A percentile compares a stretch with the other conserved stretches of the same genome.
These are phyloP conservation scores for Leptopterna dolabrata DNA, from an alignment of 2,888 invertebrate species.

Conservation along the genomic window DNA sequence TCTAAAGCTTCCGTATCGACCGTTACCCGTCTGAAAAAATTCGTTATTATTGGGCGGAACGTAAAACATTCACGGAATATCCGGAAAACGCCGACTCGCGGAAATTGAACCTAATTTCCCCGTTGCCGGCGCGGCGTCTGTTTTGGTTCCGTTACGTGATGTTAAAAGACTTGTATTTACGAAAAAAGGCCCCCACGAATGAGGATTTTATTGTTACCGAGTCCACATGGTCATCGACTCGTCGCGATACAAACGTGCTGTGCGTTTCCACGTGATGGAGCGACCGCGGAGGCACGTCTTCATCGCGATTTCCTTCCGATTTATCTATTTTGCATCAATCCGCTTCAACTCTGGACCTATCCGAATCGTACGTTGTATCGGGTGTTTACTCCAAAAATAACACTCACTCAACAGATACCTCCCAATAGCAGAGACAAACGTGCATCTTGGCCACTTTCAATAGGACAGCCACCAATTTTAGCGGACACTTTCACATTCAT, in stretches of 20 bases:
- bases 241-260: neutral
- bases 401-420: too few relatives aligned
- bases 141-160: neutral
- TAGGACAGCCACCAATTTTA: too few relatives aligned
- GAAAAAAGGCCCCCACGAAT: neutral
- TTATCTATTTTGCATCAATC: too few relatives aligned
- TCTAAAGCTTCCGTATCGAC: too few relatives aligned
- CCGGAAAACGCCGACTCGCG: neutral
- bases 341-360: too few relatives aligned
- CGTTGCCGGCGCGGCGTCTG: neutral
- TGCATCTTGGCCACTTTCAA: too few relatives aligned
- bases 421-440: too few relatives aligned
- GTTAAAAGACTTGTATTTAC: neutral
- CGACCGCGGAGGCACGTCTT: neutral
- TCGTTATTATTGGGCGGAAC: neutral
- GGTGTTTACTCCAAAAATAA: too few relatives aligned
- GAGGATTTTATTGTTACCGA: neutral
- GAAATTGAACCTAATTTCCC: neutral
- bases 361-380: too few relatives aligned
- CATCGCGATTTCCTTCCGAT: neutral
- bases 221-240: neutral
- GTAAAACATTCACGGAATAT: neutral
- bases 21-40: too few relatives aligned
- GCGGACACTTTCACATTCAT: too few relatives aligned
- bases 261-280: too few relatives aligned